Conservation (phyloP, 2,888 invertebrate genomes). For the Carcina quercana region DNA sequence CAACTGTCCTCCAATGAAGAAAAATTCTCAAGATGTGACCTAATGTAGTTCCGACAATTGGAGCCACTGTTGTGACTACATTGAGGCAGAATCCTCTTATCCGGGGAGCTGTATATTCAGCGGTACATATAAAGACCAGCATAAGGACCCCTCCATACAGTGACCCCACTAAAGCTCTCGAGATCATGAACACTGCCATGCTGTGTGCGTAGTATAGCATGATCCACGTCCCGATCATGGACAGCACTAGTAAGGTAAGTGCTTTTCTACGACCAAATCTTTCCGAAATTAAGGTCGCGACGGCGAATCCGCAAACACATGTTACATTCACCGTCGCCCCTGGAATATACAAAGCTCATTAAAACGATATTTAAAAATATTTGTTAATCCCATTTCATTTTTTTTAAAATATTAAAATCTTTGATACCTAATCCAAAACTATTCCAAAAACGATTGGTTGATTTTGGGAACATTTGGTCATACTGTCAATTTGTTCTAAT, state of each 20-base stretch:
- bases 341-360: slow-evolving; percentile 14
- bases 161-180: slow-evolving; percentile 21
- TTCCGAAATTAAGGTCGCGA: slow-evolving; percentile 17
- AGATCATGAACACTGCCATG: slow-evolving; percentile 16
- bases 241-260: slow-evolving; percentile 14
- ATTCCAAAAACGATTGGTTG: no score
- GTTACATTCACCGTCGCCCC: slow-evolving; percentile 18
- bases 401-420: no score
- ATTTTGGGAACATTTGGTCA: no score
- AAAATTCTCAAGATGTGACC: slow-evolving; percentile 19
- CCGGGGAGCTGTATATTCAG: slow-evolving; percentile 21
- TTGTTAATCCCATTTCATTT: no score
- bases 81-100: slow-evolving; percentile 19
- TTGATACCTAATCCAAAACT: no score
- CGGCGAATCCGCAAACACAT: slow-evolving; percentile 14
- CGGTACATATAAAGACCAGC: slow-evolving; percentile 16
- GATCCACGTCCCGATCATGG: slow-evolving; percentile 19
- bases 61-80: slow-evolving; percentile 14
- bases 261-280: slow-evolving; percentile 17
- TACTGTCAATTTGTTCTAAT: no score
- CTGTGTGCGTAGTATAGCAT: slow-evolving; percentile 17
- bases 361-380: no score
- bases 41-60: slow-evolving; percentile 14
- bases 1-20: slow-evolving; percentile 22
- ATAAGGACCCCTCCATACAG: slow-evolving; percentile 21